A percentile compares a stretch with the other conserved stretches of the same genome.
phyloP scores from a whole-genome alignment of 2,797 vertebrate genomes.

The Danio aesculapii region DNA sequence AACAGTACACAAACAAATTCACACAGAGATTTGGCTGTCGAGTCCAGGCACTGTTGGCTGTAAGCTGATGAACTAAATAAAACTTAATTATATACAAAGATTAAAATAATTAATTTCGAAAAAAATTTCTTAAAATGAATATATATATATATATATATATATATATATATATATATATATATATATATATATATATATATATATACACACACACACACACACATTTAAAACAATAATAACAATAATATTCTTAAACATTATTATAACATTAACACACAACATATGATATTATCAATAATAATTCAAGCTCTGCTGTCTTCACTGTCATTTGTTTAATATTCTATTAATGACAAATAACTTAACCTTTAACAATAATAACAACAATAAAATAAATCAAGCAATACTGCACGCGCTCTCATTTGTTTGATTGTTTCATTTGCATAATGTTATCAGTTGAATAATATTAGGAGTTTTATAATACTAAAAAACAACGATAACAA shows the following conservation, averaged over 20 bases:
- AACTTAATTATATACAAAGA: no score
- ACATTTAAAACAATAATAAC: no score
- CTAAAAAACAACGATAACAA: neutral
- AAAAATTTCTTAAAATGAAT: no score
- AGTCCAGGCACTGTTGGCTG: neutral
- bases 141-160: neutral
- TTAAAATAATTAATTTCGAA: no score
- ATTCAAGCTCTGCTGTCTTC: neutral
- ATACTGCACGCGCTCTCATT: neutral
- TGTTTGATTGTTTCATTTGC: neutral
- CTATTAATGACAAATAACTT: neutral
- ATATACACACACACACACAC: no score
- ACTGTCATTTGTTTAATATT: neutral
- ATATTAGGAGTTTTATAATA: neutral
- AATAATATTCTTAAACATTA: no score
- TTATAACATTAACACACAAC: no score
- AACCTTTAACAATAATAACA: neutral
- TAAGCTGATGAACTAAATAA: neutral
- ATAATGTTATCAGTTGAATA: neutral
- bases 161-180: neutral
- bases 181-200: neutral
- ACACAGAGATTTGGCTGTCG: neutral
- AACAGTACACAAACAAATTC: neutral
- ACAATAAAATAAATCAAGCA: neutral
- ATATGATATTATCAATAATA: no score